Base-by-base conservation (phyloP, 2,888 invertebrate genomes). In the Theretra japonica region DNA sequence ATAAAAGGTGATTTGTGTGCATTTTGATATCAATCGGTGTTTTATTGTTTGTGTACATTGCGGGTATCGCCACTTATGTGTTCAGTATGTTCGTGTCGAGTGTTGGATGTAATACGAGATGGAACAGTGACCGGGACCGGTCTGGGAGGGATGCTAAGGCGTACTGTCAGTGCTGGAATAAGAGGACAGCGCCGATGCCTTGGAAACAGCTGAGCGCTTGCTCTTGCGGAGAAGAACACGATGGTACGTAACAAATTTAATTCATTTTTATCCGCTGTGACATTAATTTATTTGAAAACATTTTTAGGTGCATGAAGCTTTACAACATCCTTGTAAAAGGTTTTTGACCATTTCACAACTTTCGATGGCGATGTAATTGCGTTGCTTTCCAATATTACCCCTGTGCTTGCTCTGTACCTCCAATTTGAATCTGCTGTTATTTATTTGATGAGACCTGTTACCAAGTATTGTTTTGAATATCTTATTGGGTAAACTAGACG, bases 161-260 rank as follows among this genome's bases (percentile, higher is more conserved):
- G 21, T 94, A 84, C 76, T 94, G 94, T 76, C 80, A 85, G 71
- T 93, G 94, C 79, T 90, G 88, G 88, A 82, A 78, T 48, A 84
- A 83, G 75, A 83, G 85, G 30, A 71, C 68, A 58, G 76, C 78
- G 21, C 88, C 91, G 25, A 77, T 86, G 58, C 74, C 84, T 4
- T 89, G 89, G 89, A 85, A 85, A 57, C 81, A 86, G 72, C 76
- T 87, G 70, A 83, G 81, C 56, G 79, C 78, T 3, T 96, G 96
- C 80, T 81, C 85, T n/a, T 96, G 96, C 80, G 95, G 95, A 5
- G 95, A 95, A 83, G 93, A 95, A 50, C 82, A 88, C 70, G 86
- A 91, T 70, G 84, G 95, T 94, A 82, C 83, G 86, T 80, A 41
- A 41, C 41, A 11, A 41, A 11, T 41, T 41, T 41, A 11, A 41